These are phyloP conservation scores for Elegia similella DNA, from an alignment of 2,888 invertebrate genomes.

Conservation along the genomic window DNA sequence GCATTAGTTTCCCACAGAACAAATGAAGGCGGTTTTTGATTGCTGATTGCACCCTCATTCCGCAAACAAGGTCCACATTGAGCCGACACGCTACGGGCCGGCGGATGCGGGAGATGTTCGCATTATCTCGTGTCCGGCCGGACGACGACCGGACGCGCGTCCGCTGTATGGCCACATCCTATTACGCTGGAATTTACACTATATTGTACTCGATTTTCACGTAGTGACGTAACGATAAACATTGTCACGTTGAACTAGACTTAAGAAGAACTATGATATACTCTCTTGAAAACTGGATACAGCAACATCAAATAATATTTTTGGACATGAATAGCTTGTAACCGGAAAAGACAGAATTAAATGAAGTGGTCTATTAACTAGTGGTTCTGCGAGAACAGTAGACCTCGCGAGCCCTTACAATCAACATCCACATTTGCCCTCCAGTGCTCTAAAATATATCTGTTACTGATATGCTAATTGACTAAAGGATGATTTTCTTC, in stretches of 20 bases:
- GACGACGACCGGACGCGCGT: conserved; percentile 58
- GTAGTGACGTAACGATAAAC: conserved; percentile 2
- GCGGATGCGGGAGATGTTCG: conserved; percentile 39
- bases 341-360: too few relatives aligned
- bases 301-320: too few relatives aligned
- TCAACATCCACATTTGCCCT: too few relatives aligned
- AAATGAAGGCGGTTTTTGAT: conserved; percentile 8
- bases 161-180: conserved; percentile 56
- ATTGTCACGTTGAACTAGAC: neutral
- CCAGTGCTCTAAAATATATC: too few relatives aligned
- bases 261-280: neutral
- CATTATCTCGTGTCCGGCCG: conserved; percentile 43
- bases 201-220: conserved; percentile 35
- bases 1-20: conserved; percentile 28
- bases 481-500: too few relatives aligned
- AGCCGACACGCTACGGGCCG: conserved; percentile 25
- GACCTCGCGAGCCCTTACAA: too few relatives aligned
- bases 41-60: conserved; percentile 34
- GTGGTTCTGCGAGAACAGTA: too few relatives aligned
- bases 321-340: too few relatives aligned
- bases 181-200: conserved; percentile 61
- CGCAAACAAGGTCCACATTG: conserved; percentile 49
- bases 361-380: too few relatives aligned
- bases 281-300: neutral
- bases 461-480: too few relatives aligned